phyloP scores from a whole-genome alignment of 1,140 invertebrate genomes.

The Drosophila rhopaloa region DNA sequence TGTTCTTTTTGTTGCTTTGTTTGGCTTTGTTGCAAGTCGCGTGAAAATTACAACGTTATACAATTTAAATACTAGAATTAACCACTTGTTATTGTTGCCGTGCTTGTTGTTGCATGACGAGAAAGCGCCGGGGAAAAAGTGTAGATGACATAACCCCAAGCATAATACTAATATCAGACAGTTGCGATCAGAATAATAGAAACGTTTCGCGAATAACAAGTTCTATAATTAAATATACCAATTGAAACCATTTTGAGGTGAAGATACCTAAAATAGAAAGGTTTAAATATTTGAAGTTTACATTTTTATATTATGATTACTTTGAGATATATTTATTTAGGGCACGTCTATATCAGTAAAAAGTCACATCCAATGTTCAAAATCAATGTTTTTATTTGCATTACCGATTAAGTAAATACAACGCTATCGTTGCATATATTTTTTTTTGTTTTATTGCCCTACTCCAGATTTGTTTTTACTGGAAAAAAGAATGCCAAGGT shows the following conservation, averaged over 20 bases:
- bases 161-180: slow-evolving; percentile 7
- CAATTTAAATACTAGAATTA: slow-evolving; percentile 71
- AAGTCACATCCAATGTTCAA: slow-evolving; percentile 7
- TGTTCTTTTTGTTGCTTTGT: slow-evolving; percentile 35
- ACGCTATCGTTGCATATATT: slow-evolving; percentile 3
- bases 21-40: slow-evolving; percentile 56
- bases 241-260: no score
- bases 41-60: slow-evolving; percentile 70
- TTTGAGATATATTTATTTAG: no score
- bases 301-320: no score
- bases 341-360: background rate
- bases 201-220: no score
- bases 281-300: no score
- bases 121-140: slow-evolving; percentile 10
- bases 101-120: slow-evolving; percentile 60
- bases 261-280: no score
- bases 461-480: slow-evolving; percentile 22
- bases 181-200: background rate
- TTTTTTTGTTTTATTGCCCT: slow-evolving; percentile 13
- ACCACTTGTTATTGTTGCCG: slow-evolving; percentile 41
- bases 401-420: slow-evolving; percentile 3
- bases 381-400: slow-evolving; percentile 15
- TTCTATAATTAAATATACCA: no score
- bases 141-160: slow-evolving; percentile 59
- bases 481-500: slow-evolving; percentile 37